Evolutionary conservation across 2,113 vertebrate genomes (phyloP).

Genomic region (Scomber japonicus): DNA sequence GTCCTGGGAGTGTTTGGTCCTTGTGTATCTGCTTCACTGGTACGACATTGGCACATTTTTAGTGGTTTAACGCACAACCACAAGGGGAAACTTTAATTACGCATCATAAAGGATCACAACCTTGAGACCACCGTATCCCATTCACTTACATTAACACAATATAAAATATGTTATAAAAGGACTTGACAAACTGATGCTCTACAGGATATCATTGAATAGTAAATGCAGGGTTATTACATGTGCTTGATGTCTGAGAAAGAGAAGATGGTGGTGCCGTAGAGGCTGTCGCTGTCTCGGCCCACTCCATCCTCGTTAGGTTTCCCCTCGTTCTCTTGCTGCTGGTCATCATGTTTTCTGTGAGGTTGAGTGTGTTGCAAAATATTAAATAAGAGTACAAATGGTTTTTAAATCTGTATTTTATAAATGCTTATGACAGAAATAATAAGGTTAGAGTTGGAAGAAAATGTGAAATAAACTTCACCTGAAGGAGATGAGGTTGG

Average conservation of each 20-base stretch:
- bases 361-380: neutral
- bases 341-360: slow-evolving; percentile 62
- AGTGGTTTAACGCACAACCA: neutral
- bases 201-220: neutral
- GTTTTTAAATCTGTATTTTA: neutral
- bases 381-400: neutral
- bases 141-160: neutral
- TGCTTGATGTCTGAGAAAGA: slow-evolving; percentile 83
- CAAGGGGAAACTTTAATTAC: neutral
- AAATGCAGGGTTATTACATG: slow-evolving; percentile 40
- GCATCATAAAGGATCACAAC: too few relatives aligned
- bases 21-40: slow-evolving; percentile 66
- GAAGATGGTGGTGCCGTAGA: slow-evolving; percentile 81
- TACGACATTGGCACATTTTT: neutral
- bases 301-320: slow-evolving; percentile 32
- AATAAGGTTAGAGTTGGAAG: neutral
- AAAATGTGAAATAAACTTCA: slow-evolving; percentile 44
- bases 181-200: neutral
- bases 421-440: neutral
- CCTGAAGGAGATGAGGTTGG: slow-evolving; percentile 89
- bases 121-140: neutral
- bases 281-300: slow-evolving; percentile 68
- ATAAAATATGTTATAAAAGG: neutral
- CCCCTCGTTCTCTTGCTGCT: slow-evolving; percentile 45
- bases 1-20: slow-evolving; percentile 11